Percentiles rank a stretch among this genome's conserved stretches.
Conservation (phyloP, 2,888 invertebrate genomes). For the Epinotia ramella region DNA sequence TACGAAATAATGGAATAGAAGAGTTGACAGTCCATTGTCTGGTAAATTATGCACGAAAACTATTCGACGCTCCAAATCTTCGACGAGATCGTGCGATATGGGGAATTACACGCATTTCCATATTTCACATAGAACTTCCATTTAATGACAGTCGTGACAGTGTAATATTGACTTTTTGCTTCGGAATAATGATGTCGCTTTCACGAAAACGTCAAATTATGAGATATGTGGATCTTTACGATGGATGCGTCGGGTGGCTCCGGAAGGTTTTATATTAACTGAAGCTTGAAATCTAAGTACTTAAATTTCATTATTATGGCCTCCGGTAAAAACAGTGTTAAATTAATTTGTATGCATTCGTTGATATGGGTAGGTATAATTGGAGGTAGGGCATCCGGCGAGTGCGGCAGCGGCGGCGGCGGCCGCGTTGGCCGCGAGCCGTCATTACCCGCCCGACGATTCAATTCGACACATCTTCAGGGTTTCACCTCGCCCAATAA, state of each 20-base stretch:
- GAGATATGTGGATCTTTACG: conserved; percentile 39
- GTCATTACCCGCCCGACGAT: conserved; percentile 70
- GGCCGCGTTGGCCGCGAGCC: conserved; percentile 53
- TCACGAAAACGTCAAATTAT: conserved; percentile 42
- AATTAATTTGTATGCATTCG: conserved; percentile 71
- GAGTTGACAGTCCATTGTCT: conserved; percentile 78
- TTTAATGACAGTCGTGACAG: conserved; percentile 81
- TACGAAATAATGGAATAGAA: conserved; percentile 68
- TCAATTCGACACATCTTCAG: conserved; percentile 84
- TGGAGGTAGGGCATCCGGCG: conserved; percentile 62
- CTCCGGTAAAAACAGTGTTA: conserved; percentile 69
- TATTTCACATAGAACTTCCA: conserved; percentile 69
- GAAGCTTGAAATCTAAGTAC: conserved; percentile 35
- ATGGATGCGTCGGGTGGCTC: conserved; percentile 13
- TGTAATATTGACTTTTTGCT: conserved; percentile 60
- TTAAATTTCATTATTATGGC: conserved; percentile 58
- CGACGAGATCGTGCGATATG: conserved; percentile 76
- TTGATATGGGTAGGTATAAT: conserved; percentile 57
- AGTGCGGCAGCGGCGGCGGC: conserved; percentile 45
- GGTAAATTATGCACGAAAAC: conserved; percentile 82
- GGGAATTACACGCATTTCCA: conserved; percentile 74
- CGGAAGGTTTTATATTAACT: conserved; percentile 13
- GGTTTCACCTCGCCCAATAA: conserved; percentile 83
- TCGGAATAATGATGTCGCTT: conserved; percentile 60
- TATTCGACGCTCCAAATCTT: conserved; percentile 78